These are phyloP conservation scores for Sesamia nonagrioides DNA, from an alignment of 1,140 invertebrate species.

Conservation along the genomic window DNA sequence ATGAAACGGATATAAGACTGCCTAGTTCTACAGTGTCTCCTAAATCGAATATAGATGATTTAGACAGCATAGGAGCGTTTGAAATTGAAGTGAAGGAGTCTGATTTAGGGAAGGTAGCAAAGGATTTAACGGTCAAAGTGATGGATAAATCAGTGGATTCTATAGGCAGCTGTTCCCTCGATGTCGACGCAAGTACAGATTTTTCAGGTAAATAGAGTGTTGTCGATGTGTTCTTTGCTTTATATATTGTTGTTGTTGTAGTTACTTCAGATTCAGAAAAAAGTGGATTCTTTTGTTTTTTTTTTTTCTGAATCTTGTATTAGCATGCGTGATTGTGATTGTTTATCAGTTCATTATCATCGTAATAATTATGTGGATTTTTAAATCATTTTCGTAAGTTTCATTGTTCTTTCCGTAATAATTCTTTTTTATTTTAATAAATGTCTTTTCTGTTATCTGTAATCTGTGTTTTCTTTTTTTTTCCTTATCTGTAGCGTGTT, in stretches of 20 bases:
- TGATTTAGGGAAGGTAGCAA: conserved; percentile 78
- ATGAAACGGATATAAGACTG: conserved; percentile 80
- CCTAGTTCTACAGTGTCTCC: conserved; percentile 81
- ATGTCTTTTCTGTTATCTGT: conserved; percentile 40
- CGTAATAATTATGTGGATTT: neutral
- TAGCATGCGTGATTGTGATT: conserved; percentile 19
- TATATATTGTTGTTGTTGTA: conserved; percentile 52
- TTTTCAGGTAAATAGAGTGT: conserved; percentile 90
- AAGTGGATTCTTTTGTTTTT: neutral
- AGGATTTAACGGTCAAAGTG: conserved; percentile 83
- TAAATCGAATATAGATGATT: conserved; percentile 75
- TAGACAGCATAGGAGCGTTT: conserved; percentile 81
- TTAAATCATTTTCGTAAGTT: neutral
- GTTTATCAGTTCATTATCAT: conserved; percentile 13
- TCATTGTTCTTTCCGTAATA: neutral
- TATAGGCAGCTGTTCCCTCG: conserved; percentile 94
- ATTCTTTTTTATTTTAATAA: conserved; percentile 24
- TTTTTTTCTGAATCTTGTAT: conserved; percentile 2
- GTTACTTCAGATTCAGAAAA: conserved; percentile 46
- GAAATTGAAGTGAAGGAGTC: conserved; percentile 83
- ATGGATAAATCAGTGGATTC: conserved; percentile 92
- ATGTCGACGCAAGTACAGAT: conserved; percentile 93
- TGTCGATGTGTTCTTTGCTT: conserved; percentile 51
- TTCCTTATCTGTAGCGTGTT: conserved; percentile 39
- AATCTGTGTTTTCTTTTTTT: conserved; percentile 48